phyloP scores from a whole-genome alignment of 1,140 invertebrate species.

The Calliopsis andreniformis region DNA sequence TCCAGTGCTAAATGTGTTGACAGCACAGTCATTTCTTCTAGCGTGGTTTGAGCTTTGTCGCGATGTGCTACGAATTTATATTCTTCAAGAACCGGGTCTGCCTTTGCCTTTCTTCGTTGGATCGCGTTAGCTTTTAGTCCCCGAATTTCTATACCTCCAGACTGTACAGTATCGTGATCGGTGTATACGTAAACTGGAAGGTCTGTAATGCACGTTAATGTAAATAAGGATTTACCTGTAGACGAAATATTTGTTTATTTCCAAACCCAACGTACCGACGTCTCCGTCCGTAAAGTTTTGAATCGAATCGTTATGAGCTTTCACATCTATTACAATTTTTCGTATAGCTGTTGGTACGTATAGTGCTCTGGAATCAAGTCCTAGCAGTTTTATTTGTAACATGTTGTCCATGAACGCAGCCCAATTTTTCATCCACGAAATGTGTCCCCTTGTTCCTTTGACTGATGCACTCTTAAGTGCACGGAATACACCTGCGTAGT shows the following conservation, averaged over 20 bases:
- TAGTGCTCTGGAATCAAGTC: conserved; percentile 87
- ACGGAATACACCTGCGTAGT: conserved; percentile 91
- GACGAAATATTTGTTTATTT: background rate
- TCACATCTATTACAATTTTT: conserved; percentile 89
- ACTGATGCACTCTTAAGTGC: conserved; percentile 82
- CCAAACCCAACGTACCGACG: conserved; percentile 61
- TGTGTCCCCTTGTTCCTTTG: conserved; percentile 79
- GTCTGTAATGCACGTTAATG: conserved; percentile 44
- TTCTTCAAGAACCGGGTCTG: conserved; percentile 87
- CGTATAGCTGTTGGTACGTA: conserved; percentile 93
- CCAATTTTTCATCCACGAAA: conserved; percentile 93
- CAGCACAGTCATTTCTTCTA: conserved; percentile 82
- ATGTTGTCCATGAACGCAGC: conserved; percentile 96
- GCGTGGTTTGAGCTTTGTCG: conserved; percentile 62
- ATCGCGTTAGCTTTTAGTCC: conserved; percentile 92
- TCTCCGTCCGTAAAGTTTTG: conserved; percentile 71
- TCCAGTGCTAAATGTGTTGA: conserved; percentile 90
- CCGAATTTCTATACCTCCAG: conserved; percentile 92
- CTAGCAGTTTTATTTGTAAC: conserved; percentile 93
- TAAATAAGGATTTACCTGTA: too few species aligned
- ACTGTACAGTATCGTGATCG: conserved; percentile 76
- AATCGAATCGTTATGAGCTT: conserved; percentile 82
- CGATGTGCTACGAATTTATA: conserved; percentile 86
- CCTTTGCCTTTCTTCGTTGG: conserved; percentile 84
- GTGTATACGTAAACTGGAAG: conserved; percentile 81